Evolutionary conservation across 2,113 vertebrate genomes (phyloP).

Genomic region (Natator depressus): DNA sequence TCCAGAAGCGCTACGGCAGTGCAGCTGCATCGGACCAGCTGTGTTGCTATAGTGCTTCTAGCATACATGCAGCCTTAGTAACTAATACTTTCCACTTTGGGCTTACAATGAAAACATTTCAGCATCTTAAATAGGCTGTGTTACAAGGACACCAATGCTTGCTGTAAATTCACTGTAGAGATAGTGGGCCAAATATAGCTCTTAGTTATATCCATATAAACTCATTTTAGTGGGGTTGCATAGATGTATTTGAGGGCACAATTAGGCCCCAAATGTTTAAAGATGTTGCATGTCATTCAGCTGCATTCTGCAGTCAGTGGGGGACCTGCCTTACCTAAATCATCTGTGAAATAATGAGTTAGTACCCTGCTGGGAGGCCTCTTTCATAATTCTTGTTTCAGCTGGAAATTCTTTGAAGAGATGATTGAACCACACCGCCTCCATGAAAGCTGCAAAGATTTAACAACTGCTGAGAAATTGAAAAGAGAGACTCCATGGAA

Average conservation of each 20-base stretch:
- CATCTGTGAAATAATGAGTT: slow-evolving; percentile 72
- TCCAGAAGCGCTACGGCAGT: neutral
- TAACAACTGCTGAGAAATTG: slow-evolving; percentile 86
- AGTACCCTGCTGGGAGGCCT: slow-evolving; percentile 70
- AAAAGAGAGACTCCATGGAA: slow-evolving; percentile 91
- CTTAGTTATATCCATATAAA: neutral
- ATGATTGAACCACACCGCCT: slow-evolving; percentile 96
- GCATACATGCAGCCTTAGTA: neutral
- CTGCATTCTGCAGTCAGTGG: slow-evolving; percentile 44
- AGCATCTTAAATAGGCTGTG: neutral
- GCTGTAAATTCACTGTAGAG: neutral
- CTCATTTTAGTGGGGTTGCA: neutral
- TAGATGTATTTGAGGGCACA: neutral
- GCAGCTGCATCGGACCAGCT: neutral
- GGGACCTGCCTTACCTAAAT: slow-evolving; percentile 14
- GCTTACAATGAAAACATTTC: neutral
- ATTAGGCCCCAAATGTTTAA: neutral
- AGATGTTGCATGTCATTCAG: slow-evolving; percentile 60
- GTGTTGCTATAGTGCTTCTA: neutral
- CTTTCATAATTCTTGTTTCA: slow-evolving; percentile 80
- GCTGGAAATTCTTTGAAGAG: slow-evolving; percentile 93
- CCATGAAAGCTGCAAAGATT: slow-evolving; percentile 88
- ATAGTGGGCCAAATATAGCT: neutral
- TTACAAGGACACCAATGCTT: neutral
- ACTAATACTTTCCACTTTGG: neutral